Percentiles rank a stretch among this genome's conserved stretches.
These are phyloP conservation scores for Lepilemur ruficaudatus DNA, from an alignment of 2,797 vertebrate species.

Conservation along the genomic window DNA sequence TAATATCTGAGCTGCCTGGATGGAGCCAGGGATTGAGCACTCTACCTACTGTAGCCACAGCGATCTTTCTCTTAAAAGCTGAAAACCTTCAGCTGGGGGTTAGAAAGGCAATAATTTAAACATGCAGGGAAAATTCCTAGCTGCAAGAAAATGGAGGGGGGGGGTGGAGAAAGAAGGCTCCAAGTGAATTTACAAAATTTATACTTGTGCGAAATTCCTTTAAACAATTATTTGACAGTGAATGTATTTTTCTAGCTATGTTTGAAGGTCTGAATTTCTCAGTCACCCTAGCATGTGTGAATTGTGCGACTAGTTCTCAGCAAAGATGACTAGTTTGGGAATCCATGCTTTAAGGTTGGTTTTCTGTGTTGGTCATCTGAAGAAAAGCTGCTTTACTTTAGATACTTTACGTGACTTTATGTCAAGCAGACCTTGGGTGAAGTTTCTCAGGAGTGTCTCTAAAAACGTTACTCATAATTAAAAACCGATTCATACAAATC, in stretches of 20 bases:
- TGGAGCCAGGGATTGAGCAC: not conserved
- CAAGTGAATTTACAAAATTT: not conserved
- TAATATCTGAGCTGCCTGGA: constrained; percentile 10
- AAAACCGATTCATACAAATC: constrained; percentile 77
- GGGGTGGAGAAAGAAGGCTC: constrained; percentile 58
- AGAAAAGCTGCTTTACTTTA: constrained; percentile 64
- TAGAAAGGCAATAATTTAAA: constrained; percentile 71
- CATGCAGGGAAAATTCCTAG: constrained; percentile 62
- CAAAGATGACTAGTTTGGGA: constrained; percentile 79
- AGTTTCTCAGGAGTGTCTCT: constrained; percentile 70
- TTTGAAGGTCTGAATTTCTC: constrained; percentile 69
- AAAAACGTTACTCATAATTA: constrained; percentile 80
- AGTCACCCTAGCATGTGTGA: constrained; percentile 47
- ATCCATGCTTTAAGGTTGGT: constrained; percentile 74
- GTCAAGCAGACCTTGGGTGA: constrained; percentile 75
- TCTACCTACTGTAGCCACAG: not conserved
- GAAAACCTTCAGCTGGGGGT: constrained; percentile 55
- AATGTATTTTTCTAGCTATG: constrained; percentile 59
- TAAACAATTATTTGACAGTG: constrained; percentile 64
- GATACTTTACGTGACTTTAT: constrained; percentile 74
- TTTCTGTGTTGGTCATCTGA: constrained; percentile 52
- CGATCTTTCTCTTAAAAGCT: constrained; percentile 62
- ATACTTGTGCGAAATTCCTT: constrained; percentile 72
- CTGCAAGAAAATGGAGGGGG: constrained; percentile 40
- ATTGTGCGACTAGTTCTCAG: constrained; percentile 58